Evolutionary conservation across 2,888 invertebrate genomes (phyloP).

Genomic region (Hecatera dysodea): DNA sequence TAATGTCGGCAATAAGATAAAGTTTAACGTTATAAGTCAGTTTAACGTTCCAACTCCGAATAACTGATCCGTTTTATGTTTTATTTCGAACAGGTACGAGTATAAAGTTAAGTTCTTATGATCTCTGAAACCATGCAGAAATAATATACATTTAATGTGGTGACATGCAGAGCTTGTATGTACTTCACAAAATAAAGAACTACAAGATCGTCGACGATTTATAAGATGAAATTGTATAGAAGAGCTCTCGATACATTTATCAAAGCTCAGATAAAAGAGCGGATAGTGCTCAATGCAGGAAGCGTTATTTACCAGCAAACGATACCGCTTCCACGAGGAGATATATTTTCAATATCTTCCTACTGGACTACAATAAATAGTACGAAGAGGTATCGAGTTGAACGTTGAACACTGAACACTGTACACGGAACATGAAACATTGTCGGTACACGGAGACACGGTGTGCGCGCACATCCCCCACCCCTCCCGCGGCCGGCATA

Average conservation of each 20-base stretch:
- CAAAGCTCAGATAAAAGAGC: slow-evolving; percentile 5
- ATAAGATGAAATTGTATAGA: background rate
- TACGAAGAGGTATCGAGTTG: slow-evolving; percentile 12
- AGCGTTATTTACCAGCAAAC: slow-evolving; percentile 29
- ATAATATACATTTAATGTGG: background rate
- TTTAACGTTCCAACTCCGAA: slow-evolving; percentile 14
- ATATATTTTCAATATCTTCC: slow-evolving; percentile 47
- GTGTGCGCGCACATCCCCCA: slow-evolving; percentile 15
- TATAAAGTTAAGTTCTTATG: background rate
- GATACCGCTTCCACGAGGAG: slow-evolving; percentile 15
- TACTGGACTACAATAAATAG: slow-evolving; percentile 36
- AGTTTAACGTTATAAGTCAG: slow-evolving; percentile 17
- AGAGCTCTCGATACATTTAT: background rate
- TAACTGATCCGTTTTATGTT: slow-evolving; percentile 6
- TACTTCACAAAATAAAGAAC: background rate
- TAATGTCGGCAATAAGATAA: slow-evolving; percentile 14
- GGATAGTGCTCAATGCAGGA: slow-evolving; percentile 1
- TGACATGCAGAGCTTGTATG: background rate
- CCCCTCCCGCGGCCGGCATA: background rate
- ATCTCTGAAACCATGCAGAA: background rate
- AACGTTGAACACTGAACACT: slow-evolving; percentile 13
- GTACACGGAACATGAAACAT: slow-evolving; percentile 15
- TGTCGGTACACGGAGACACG: slow-evolving; percentile 20
- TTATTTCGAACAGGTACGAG: slow-evolving; percentile 1
- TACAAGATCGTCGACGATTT: background rate